A percentile compares a stretch with the other conserved stretches of the same genome.
phyloP scores from a whole-genome alignment of 2,113 vertebrate genomes.

The Columba livia region DNA sequence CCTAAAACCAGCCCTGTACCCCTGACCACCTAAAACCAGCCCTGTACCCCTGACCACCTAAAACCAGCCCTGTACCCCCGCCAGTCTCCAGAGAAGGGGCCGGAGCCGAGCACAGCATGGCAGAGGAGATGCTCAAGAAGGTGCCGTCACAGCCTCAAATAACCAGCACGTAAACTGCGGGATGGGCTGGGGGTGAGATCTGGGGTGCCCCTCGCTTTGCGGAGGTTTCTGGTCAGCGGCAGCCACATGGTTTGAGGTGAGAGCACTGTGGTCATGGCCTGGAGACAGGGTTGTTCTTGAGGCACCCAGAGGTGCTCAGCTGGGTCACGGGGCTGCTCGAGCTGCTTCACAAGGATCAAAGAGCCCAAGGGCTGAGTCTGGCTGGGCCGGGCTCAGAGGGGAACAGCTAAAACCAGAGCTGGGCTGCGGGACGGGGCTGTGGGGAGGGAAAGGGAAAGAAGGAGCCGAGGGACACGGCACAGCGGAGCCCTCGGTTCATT shows the following conservation, averaged over 20 bases:
- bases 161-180: background rate
- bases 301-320: background rate
- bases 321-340: fast-evolving
- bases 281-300: background rate
- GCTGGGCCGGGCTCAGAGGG: background rate
- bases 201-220: background rate
- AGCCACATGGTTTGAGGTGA: background rate
- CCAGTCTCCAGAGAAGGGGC: background rate
- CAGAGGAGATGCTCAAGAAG: background rate
- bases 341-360: background rate
- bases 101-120: fast-evolving
- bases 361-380: background rate
- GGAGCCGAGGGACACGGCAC: no score
- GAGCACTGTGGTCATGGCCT: background rate
- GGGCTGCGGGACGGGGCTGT: background rate
- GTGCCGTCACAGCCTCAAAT: fast-evolving
- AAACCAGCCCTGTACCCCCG: no score
- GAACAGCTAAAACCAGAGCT: background rate
- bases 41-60: background rate
- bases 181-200: background rate
- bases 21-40: no score
- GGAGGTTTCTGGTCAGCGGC: background rate
- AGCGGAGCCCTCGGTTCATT: no score
- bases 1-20: no score
- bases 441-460: background rate